Percentiles rank a stretch among this genome's conserved stretches.
These are phyloP conservation scores for Procambarus clarkii DNA, from an alignment of 1,140 invertebrate genomes.

Conservation along the genomic window DNA sequence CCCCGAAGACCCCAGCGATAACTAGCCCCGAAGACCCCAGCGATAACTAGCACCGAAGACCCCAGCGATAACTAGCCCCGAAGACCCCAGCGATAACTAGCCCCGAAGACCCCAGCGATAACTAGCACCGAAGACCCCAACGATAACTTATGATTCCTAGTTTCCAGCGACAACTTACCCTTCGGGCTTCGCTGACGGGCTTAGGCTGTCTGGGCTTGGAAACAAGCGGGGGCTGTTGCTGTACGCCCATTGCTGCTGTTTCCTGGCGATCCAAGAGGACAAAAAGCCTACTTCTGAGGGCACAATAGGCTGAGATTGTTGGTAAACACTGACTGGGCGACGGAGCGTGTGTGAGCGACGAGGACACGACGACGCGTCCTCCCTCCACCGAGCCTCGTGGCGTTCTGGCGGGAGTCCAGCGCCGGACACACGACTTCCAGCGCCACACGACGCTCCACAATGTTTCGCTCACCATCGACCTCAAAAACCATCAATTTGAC, in stretches of 20 bases:
- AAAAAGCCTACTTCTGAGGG: too few relatives aligned
- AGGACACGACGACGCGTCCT: neutral
- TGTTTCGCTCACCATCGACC: neutral
- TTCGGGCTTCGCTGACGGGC: constrained; percentile 44
- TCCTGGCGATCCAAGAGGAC: too few relatives aligned
- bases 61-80: too few relatives aligned
- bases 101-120: too few relatives aligned
- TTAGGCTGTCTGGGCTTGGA: neutral
- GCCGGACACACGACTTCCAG: neutral
- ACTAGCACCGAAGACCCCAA: neutral
- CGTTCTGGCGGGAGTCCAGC: neutral
- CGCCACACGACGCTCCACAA: neutral
- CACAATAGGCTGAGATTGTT: too few relatives aligned
- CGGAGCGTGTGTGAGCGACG: neutral
- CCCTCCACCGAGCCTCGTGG: neutral
- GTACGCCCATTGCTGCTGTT: constrained; percentile 27
- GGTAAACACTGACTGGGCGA: too few relatives aligned
- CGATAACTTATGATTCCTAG: too few relatives aligned
- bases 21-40: too few relatives aligned
- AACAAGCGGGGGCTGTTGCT: neutral
- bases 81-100: too few relatives aligned
- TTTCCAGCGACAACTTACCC: too few relatives aligned
- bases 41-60: too few relatives aligned
- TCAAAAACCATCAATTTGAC: neutral
- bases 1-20: too few relatives aligned